phyloP scores from a whole-genome alignment of 2,797 vertebrate genomes.

The Parauchenoglanis ngamensis region DNA sequence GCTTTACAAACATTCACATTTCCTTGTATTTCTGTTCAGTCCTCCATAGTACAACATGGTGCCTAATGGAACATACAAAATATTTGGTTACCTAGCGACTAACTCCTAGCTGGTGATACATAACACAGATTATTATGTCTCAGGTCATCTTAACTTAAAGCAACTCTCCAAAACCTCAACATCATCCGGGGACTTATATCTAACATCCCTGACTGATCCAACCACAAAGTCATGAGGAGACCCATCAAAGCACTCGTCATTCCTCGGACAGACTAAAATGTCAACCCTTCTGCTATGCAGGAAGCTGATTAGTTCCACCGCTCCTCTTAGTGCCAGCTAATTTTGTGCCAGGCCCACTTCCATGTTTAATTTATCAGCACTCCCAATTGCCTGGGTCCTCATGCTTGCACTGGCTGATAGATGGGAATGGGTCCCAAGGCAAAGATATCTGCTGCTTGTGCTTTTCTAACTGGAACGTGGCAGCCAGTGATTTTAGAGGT shows the following conservation, averaged over 20 bases:
- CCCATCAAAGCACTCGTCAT: constrained; percentile 58
- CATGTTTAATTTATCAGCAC: constrained; percentile 62
- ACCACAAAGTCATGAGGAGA: constrained; percentile 53
- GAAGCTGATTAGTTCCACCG: constrained; percentile 67
- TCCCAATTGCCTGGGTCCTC: constrained; percentile 50
- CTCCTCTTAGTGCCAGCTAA: constrained; percentile 64
- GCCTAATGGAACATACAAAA: not conserved
- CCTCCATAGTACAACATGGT: not conserved
- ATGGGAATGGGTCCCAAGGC: constrained; percentile 56
- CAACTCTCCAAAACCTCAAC: constrained; percentile 42
- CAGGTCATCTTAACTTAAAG: constrained; percentile 57
- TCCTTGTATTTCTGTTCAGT: not conserved
- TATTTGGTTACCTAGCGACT: not conserved
- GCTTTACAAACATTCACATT: not conserved
- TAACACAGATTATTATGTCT: not conserved
- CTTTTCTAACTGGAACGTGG: constrained; percentile 52
- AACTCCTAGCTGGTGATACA: not conserved
- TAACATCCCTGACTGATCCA: constrained; percentile 44
- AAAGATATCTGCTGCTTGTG: constrained; percentile 50
- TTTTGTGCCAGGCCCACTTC: constrained; percentile 66
- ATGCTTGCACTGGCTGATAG: constrained; percentile 53
- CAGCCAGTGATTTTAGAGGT: constrained; percentile 45
- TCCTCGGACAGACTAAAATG: constrained; percentile 63
- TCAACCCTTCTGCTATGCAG: constrained; percentile 59
- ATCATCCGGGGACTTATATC: constrained; percentile 42